A percentile compares a stretch with the other conserved stretches of the same genome.
These are phyloP conservation scores for Alca torda DNA, from an alignment of 2,797 vertebrate species.

Conservation along the genomic window DNA sequence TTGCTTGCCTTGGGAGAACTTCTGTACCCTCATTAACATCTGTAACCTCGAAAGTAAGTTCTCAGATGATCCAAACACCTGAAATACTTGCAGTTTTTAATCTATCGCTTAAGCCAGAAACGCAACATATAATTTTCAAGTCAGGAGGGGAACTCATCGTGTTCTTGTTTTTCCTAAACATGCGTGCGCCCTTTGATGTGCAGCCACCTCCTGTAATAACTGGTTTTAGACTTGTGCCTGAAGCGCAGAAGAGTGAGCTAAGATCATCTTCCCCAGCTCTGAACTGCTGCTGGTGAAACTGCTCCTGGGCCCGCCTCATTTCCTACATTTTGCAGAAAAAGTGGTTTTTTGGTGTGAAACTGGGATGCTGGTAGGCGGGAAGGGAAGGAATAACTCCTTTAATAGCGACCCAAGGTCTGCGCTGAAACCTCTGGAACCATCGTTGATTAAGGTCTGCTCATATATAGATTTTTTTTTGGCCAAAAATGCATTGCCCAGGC, in stretches of 20 bases:
- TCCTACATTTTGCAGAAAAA: background rate
- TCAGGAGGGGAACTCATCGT: background rate
- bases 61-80: constrained; percentile 44
- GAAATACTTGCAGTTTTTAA: constrained; percentile 46
- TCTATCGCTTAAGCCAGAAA: constrained; percentile 35
- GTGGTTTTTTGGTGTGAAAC: background rate
- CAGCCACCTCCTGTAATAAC: constrained; percentile 39
- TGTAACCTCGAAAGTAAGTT: constrained; percentile 15
- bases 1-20: constrained; percentile 49
- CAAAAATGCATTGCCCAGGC: background rate
- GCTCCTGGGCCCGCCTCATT: background rate
- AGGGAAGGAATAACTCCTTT: background rate
- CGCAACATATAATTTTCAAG: constrained; percentile 29
- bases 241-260: background rate
- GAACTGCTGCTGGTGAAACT: background rate
- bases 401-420: background rate
- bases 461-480: background rate
- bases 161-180: constrained; percentile 42
- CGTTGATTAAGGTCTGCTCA: background rate
- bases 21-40: constrained; percentile 47
- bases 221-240: constrained; percentile 24
- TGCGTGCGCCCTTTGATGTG: constrained; percentile 24
- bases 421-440: background rate
- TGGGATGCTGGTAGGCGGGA: background rate
- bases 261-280: background rate